A percentile compares a stretch with the other conserved stretches of the same genome.
Evolutionary conservation across 37 sponge, comb jelly and placozoan species (phyloP).

Genomic region (Axinella damicornis): DNA sequence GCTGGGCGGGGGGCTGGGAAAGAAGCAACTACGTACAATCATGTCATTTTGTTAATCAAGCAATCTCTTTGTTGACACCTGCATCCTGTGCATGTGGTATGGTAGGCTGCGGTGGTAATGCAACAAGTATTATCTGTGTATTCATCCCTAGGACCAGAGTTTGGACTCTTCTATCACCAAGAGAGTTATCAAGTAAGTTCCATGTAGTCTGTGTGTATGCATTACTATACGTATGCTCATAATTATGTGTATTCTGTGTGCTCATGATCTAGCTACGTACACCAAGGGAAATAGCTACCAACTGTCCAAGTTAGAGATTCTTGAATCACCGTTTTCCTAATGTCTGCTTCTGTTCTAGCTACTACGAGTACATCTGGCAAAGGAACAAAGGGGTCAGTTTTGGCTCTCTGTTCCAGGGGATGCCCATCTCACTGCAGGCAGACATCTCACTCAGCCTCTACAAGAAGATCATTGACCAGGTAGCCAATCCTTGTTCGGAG

Average conservation of each 20-base stretch:
- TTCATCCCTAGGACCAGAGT: slow-evolving; percentile 39
- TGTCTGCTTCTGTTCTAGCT: slow-evolving; percentile 27
- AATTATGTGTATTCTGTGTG: no score
- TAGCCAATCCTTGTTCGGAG: background rate
- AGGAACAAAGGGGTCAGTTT: slow-evolving; percentile 75
- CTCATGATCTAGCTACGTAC: no score
- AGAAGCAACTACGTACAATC: no score
- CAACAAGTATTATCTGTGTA: no score
- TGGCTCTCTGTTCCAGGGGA: slow-evolving; percentile 70
- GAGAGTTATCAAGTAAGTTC: slow-evolving; percentile 58
- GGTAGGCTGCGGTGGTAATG: no score
- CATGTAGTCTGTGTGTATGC: no score
- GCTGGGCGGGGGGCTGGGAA: no score
- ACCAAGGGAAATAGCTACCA: no score
- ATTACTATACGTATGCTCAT: no score
- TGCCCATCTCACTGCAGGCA: slow-evolving; percentile 77
- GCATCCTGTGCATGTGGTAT: no score
- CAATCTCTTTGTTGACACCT: no score
- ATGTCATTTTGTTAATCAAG: no score
- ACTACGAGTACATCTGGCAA: slow-evolving; percentile 80
- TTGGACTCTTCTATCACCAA: slow-evolving; percentile 21
- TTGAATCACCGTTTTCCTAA: background rate
- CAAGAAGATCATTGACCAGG: slow-evolving; percentile 83
- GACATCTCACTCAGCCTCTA: slow-evolving; percentile 81
- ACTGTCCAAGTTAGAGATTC: slow-evolving; percentile 22